Evolutionary conservation across 2,797 vertebrate genomes (phyloP), one percentile per base, ranked within the genome.

Genomic region (Periophthalmus magnuspinnatus): DNA sequence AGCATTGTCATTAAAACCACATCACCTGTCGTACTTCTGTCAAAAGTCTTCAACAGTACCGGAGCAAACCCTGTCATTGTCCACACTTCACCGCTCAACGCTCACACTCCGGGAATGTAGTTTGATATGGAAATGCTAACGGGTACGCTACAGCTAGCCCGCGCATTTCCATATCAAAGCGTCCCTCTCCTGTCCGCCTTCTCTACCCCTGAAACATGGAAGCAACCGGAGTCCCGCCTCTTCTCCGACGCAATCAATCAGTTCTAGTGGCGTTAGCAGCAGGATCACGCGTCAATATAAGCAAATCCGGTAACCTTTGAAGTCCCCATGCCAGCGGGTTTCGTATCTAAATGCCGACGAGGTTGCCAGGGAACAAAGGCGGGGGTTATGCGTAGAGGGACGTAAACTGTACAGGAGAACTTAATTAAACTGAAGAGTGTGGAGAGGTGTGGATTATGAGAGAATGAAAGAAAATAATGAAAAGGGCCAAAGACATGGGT

Each of bases 131-230:
- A 34, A 58, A 65, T 67, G 72, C 62, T 33, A 67, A 62, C 32
- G 36, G 70, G 65, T 60, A 36, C 24, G 60, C 58, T 72, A 56
- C 68, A 72, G 24, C 69, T 54, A 63, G 71, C n/a, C 9, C 70
- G n/a, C 24, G 34, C 63, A 84, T 86, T 76, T 75, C 64, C 73
- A 82, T 79, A 75, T 83, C 78, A 81, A 84, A 86, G 76, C 41
- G 3, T 14, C 41, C 48, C n/a, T n/a, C 19, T 52, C 48, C 48
- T 56, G 21, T 9, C 54, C 50, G 19, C 50, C 50, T 52, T 9
- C 7, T 52, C 50, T 52, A 13, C 50, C 19, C 50, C 19, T 7
- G 50, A 52, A 52, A 52, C 19, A 72, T 71, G 65, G 72, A 70
- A 72, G 68, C 33, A 19, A 45, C 41, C 41, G 41, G 13, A 14